phyloP scores from a whole-genome alignment of 2,888 invertebrate species.

The Ichneumon xanthorius region DNA sequence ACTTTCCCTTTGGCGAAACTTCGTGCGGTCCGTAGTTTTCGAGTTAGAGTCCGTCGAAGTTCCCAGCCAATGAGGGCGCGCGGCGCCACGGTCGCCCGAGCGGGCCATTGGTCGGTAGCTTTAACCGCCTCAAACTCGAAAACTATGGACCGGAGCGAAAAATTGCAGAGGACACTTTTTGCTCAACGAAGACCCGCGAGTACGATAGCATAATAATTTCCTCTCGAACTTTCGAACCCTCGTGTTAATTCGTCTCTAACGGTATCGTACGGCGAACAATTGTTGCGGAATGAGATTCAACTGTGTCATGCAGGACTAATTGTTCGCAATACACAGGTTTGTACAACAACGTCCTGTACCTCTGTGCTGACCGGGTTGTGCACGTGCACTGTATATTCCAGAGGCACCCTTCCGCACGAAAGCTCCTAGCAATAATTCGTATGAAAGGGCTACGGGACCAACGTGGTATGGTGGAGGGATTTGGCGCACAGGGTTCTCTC shows the following conservation, averaged over 20 bases:
- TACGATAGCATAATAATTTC: neutral
- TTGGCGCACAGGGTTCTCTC: slow-evolving; percentile 23
- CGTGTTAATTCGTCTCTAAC: neutral
- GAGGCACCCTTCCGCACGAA: slow-evolving; percentile 70
- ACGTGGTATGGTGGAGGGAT: slow-evolving; percentile 14
- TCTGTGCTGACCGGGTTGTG: slow-evolving; percentile 41
- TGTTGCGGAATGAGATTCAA: slow-evolving; percentile 49
- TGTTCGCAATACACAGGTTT: slow-evolving; percentile 35
- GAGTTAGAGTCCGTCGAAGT: neutral
- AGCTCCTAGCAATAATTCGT: slow-evolving; percentile 70
- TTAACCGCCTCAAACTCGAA: neutral
- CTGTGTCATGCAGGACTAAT: slow-evolving; percentile 19
- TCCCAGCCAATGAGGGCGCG: neutral
- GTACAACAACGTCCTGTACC: neutral
- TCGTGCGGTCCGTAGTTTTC: neutral
- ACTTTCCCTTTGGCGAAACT: slow-evolving; percentile 7
- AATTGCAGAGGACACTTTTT: neutral
- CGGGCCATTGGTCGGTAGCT: neutral
- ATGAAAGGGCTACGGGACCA: slow-evolving; percentile 61
- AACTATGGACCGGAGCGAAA: neutral
- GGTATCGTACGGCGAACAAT: slow-evolving; percentile 5
- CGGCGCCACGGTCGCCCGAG: neutral
- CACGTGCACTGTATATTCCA: slow-evolving; percentile 58
- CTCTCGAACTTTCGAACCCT: neutral
- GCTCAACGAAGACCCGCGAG: too few relatives aligned